Base-by-base conservation (phyloP, 1,140 invertebrate genomes). In the Leptonema lineaticorne region DNA sequence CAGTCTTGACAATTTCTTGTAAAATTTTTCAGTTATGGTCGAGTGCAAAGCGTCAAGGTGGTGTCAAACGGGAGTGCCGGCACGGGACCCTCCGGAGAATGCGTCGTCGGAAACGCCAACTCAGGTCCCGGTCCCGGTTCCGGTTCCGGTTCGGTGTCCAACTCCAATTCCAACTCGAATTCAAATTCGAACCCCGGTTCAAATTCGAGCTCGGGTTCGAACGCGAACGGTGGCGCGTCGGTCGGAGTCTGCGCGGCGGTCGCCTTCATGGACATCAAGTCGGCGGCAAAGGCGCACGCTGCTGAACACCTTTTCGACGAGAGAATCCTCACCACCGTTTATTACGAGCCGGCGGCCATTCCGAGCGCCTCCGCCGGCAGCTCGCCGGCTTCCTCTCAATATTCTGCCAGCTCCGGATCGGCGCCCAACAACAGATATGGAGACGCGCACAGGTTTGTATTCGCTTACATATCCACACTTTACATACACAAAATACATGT, bases 201-300 rank as follows among this genome's bases (percentile, higher is more conserved):
- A n/a, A n/a, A n/a, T n/a, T n/a, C n/a, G n/a, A n/a, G n/a, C n/a
- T n/a, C n/a, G n/a, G n/a, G n/a, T n/a, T n/a, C 93, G 92, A 77
- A 78, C 76, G 75, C 74, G 74, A 69, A 74, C 65, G 73, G 73
- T 79, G 74, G 81, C 80, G 72, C 78, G 74, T 81, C 80, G 72
- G 85, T 84, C 76, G 85, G 84, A 74, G 85, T 90, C 79, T 85
- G 86, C 81, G 94, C 93, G 77, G 94, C 93, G 76, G 93, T 96
- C 79, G 93, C 94, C 77, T 96, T 96, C 86, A 95, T 95, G 88
- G 95, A 97, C 86, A 96, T 96, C 84, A 95, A 94, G 83, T 95
- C 93, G 75, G 94, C 95, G 75, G 88, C 92, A 74, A 96, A 96
- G 84, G 94, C 94, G 60, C 92, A 95, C 80, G 90, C 90, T 79